Evolutionary conservation across 2,113 vertebrate species (phyloP).

Genomic region (Pithys albifrons): DNA sequence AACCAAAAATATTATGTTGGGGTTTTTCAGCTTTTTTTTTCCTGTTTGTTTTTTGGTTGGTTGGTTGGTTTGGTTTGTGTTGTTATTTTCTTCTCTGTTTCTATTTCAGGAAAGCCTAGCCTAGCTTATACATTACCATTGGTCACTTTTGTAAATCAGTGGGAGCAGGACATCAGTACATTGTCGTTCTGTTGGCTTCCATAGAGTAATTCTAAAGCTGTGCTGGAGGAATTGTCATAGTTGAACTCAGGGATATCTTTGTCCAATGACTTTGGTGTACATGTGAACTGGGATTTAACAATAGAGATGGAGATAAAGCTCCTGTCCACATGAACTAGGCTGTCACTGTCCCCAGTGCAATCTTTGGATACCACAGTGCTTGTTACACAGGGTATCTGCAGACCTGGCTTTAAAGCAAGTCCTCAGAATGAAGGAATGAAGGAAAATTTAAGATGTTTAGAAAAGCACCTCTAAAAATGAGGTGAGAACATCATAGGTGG

Average conservation of each 20-base stretch:
- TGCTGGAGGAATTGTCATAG: not conserved
- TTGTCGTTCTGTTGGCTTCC: not conserved
- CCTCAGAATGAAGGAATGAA: not conserved
- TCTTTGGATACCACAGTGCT: not conserved
- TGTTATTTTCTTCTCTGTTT: not conserved
- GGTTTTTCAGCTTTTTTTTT: not conserved
- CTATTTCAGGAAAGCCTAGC: not conserved
- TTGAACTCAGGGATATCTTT: not conserved
- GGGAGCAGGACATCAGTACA: not conserved
- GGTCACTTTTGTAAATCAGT: not conserved
- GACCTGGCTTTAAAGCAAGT: not conserved
- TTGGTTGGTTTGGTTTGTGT: not conserved
- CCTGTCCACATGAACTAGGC: not conserved
- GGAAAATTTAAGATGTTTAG: not conserved
- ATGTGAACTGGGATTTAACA: not conserved
- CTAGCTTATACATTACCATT: not conserved
- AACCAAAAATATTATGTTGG: not conserved
- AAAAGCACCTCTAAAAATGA: not conserved
- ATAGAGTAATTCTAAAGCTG: not conserved
- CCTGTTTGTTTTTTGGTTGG: accelerated
- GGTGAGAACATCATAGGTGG: not conserved
- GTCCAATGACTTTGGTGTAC: not conserved
- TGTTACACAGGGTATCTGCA: not conserved
- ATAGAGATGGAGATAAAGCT: not conserved
- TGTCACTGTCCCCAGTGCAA: not conserved